Conservation (phyloP, 2,113 vertebrate genomes). For the Nothocercus nigrocapillus region DNA sequence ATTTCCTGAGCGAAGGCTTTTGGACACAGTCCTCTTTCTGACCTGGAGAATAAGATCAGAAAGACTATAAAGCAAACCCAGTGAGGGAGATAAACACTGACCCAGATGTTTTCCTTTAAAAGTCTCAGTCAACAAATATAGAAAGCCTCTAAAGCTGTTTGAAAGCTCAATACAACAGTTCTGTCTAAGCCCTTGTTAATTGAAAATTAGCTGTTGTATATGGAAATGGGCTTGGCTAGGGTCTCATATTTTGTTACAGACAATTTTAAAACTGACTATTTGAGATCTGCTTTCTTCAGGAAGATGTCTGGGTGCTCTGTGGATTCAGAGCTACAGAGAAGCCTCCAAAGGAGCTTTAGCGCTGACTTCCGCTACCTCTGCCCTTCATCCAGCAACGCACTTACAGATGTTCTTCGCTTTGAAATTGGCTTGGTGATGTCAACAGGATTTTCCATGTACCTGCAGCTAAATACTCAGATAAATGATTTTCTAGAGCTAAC, state of each 20-base stretch:
- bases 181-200: background rate
- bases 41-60: background rate
- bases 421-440: constrained; percentile 7
- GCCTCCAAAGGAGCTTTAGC: background rate
- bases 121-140: background rate
- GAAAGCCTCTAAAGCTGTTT: background rate
- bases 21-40: background rate
- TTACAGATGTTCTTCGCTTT: constrained; percentile 33
- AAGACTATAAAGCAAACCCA: background rate
- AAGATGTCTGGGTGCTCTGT: background rate
- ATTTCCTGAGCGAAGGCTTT: constrained; percentile 15
- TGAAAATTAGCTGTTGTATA: background rate
- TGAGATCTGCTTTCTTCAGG: background rate
- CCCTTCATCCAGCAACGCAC: constrained; percentile 37
- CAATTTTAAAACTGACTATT: background rate
- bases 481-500: constrained; percentile 23
- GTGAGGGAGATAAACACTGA: background rate
- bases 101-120: background rate
- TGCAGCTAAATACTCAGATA: background rate
- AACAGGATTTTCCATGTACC: constrained; percentile 1
- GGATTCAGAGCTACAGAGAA: constrained; percentile 14
- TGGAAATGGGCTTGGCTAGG: background rate
- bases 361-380: constrained; percentile 24
- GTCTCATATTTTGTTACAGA: background rate
- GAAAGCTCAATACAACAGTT: background rate